Percentiles rank a stretch among this genome's conserved stretches.
phyloP scores from a whole-genome alignment of 1,140 invertebrate genomes.

The Solenopsis invicta region DNA sequence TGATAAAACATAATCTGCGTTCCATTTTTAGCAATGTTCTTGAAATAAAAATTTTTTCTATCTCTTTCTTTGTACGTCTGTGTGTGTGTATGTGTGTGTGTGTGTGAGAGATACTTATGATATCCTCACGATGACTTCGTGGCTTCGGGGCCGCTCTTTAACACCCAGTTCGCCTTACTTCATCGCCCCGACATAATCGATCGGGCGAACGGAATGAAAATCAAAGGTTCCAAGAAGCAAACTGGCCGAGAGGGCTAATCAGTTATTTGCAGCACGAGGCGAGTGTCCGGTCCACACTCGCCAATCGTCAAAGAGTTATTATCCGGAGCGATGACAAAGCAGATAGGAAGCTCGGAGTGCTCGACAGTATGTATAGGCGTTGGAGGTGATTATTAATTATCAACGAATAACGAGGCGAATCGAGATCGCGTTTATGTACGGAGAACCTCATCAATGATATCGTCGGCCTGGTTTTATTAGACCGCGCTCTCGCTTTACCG shows the following conservation, averaged over 20 bases:
- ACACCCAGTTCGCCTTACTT: slow-evolving; percentile 13
- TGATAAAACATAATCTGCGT: slow-evolving; percentile 3
- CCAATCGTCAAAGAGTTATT: slow-evolving; percentile 75
- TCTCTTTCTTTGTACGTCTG: not conserved
- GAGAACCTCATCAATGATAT: slow-evolving; percentile 41
- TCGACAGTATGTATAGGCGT: slow-evolving; percentile 21
- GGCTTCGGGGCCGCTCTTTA: slow-evolving; percentile 8
- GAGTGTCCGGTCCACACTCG: slow-evolving; percentile 27
- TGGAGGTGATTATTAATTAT: slow-evolving; percentile 77
- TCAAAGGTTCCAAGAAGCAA: slow-evolving; percentile 48
- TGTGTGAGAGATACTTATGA: not conserved
- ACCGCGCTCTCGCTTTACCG: not conserved
- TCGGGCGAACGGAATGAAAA: slow-evolving; percentile 34
- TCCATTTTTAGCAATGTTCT: not conserved
- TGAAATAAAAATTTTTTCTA: slow-evolving; percentile 19
- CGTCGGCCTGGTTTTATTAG: slow-evolving; percentile 56
- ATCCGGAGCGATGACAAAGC: slow-evolving; percentile 78
- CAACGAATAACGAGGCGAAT: slow-evolving; percentile 59
- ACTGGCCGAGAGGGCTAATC: slow-evolving; percentile 32
- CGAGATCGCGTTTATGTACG: slow-evolving; percentile 53
- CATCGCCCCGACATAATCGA: not conserved
- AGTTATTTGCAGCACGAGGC: slow-evolving; percentile 38
- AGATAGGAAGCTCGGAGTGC: slow-evolving; percentile 68
- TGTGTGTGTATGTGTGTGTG: not conserved
- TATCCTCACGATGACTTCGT: slow-evolving; percentile 9